A percentile compares a stretch with the other conserved stretches of the same genome.
Conservation (phyloP, 2,797 vertebrate species). For the Bovichtus variegatus region DNA sequence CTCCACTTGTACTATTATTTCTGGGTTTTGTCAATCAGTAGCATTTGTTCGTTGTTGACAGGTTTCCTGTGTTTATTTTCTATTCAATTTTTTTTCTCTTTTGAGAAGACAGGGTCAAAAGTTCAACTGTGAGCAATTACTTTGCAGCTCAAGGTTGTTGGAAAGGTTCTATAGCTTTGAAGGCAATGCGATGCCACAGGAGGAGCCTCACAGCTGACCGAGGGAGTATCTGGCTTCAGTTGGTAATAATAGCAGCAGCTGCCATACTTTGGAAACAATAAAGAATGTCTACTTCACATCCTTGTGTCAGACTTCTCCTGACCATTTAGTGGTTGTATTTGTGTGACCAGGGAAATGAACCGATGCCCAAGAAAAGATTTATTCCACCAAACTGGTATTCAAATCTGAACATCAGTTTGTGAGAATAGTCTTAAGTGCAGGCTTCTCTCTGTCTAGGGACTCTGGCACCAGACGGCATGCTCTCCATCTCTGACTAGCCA, state of each 20-base stretch:
- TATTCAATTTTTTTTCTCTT: constrained; percentile 57
- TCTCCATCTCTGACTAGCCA: constrained; percentile 23
- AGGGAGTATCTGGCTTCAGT: constrained; percentile 66
- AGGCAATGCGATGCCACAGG: constrained; percentile 65
- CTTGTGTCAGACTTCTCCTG: constrained; percentile 26
- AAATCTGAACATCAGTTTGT: constrained; percentile 26
- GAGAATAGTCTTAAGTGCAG: constrained; percentile 9
- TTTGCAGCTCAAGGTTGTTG: constrained; percentile 65
- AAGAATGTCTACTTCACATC: constrained; percentile 43
- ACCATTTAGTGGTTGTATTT: constrained; percentile 17
- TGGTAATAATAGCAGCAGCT: constrained; percentile 78
- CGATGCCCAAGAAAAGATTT: neutral
- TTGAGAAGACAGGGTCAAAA: constrained; percentile 51
- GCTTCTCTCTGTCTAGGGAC: neutral
- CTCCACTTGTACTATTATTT: constrained; percentile 21
- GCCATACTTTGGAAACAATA: constrained; percentile 58
- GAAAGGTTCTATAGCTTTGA: constrained; percentile 61
- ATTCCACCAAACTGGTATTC: constrained; percentile 11
- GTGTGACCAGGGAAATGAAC: constrained; percentile 10
- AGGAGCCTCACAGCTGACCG: constrained; percentile 57
- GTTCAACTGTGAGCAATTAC: constrained; percentile 70
- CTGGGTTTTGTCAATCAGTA: constrained; percentile 16
- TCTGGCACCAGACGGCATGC: constrained; percentile 13
- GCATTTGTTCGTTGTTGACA: constrained; percentile 53
- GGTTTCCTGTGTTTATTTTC: constrained; percentile 66